These are phyloP conservation scores for Esox niger DNA, from an alignment of 2,113 vertebrate species.

Conservation along the genomic window DNA sequence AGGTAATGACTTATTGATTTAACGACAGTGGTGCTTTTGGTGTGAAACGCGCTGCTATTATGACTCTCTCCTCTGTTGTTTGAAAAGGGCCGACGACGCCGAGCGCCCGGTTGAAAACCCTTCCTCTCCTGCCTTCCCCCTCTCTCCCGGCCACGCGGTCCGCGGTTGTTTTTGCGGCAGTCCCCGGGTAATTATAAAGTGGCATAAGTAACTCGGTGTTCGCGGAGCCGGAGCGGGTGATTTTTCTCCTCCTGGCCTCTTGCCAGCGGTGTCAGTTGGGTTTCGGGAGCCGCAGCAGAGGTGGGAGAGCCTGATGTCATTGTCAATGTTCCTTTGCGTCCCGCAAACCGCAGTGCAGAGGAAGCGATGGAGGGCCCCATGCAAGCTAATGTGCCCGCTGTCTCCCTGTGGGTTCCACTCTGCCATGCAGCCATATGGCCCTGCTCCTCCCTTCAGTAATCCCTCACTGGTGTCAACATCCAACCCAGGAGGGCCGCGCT, in stretches of 20 bases:
- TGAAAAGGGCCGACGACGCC: constrained; percentile 28
- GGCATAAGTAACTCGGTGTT: constrained; percentile 56
- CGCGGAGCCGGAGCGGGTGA: constrained; percentile 40
- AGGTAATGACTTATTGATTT: constrained; percentile 99
- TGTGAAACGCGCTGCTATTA: constrained; percentile 85
- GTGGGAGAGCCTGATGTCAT: constrained; percentile 64
- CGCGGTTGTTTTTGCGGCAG: constrained; percentile 18
- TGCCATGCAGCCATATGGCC: constrained; percentile 67
- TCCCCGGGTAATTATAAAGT: constrained; percentile 53
- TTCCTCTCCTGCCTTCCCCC: constrained; percentile 15
- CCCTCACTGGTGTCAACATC: constrained; percentile 64
- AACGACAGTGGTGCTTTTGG: constrained; percentile 95
- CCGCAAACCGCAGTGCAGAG: constrained; percentile 68
- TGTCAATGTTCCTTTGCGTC: constrained; percentile 58
- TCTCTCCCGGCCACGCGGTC: constrained; percentile 14
- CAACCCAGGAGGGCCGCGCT: constrained; percentile 61
- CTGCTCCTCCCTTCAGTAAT: constrained; percentile 60
- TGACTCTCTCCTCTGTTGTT: constrained; percentile 69
- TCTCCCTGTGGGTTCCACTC: constrained; percentile 60
- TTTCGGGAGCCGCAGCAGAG: constrained; percentile 50
- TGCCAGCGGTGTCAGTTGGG: constrained; percentile 55
- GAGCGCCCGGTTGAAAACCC: constrained; percentile 39
- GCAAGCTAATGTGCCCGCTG: constrained; percentile 66
- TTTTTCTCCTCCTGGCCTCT: constrained; percentile 49
- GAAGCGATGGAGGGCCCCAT: constrained; percentile 52